Evolutionary conservation across 2,797 vertebrate genomes (phyloP), one percentile per base, ranked within the genome.

Genomic region (Onychomys torridus): DNA sequence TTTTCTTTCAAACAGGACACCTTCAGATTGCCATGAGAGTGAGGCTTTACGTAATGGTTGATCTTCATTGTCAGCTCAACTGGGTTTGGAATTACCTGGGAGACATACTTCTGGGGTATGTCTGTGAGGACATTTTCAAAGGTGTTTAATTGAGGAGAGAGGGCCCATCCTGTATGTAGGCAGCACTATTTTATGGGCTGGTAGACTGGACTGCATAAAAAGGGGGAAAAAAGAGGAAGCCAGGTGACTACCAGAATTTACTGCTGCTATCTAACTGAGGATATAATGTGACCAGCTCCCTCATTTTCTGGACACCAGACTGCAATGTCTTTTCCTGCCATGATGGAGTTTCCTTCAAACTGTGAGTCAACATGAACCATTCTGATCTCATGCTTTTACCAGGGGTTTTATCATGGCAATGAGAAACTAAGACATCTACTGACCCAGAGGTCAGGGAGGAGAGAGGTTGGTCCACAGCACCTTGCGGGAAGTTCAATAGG

Each of bases 401-500:
- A 29, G 49, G 1, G 7, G 29, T 57, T 73, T 40, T 73, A 55
- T 40, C 49, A 73, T 25, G 55, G 9, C 49, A 88, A 2, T 40
- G n/a, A 88, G 5, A 73, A 40, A 73, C 67, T 29, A 32, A 52
- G 52, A 52, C 13, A 52, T 52, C 52, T 52, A 52, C 52, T 52
- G 52, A 52, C 13, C 13, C 0, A 14, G 52, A 52, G 52, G 13
- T 52, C 52, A 52, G 52, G 14, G 52, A 52, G 13, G 52, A 52
- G 52, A 52, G 52, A 52, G 3, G 52, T 14, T 52, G 52, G 52
- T 13, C 52, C 13, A 0, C 52, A 52, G 52, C 52, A 57, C 10
- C 8, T 63, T 3, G 1, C 1, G 27, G 69, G 0, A 34, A 76
- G 13, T 52, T 8, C 43, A 63, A 4, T 0, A 43, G 52, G n/a